Base-by-base conservation (phyloP, 2,888 invertebrate genomes). In the Drosophila neoperkinsi region DNA sequence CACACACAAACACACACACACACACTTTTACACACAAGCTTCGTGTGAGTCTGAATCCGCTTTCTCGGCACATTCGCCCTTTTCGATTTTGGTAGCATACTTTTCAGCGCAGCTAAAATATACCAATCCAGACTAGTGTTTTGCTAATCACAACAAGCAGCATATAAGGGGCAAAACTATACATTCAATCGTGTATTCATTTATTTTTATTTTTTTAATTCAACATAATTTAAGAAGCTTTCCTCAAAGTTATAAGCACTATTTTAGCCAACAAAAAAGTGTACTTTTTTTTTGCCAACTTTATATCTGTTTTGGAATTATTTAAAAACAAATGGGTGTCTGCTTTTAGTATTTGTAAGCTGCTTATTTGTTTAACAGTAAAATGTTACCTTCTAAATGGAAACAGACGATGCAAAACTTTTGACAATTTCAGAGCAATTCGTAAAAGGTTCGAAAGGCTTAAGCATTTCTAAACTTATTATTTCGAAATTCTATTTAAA, bases 21-120 rank as follows among this genome's bases (percentile, higher is more conserved):
- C 16, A 52, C 5, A 33, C 30, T 30, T 38, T n/a, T 10, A n/a
- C 16, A 55, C 49, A 58, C 43, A 30, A 28, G n/a, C 4, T 28
- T 43, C 16, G 41, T 53, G n/a, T 77, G 72, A 49, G 77, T 51
- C 43, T 31, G 34, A 67, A 62, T 67, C n/a, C 67, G 10, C 43
- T 66, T 71, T 78, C 77, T 71, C 58, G 10, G 30, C 28, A 65
- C 4, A 65, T 81, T 81, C 78, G 64, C 67, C 61, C 46, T n/a
- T 28, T 38, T 25, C 16, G 13, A 30, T 72, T 60, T 51, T 51
- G 6, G 31, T 57, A 53, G 61, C 43, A 62, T 68, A 60, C 61
- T 67, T 73, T 43, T n/a, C 25, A 30, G 41, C 21, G 55, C 41
- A 33, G 16, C 36, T 0, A n/a, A 38, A 28, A 49, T 25, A 50